phyloP scores from a whole-genome alignment of 2,888 invertebrate genomes.

The Cheilosia variabilis region DNA sequence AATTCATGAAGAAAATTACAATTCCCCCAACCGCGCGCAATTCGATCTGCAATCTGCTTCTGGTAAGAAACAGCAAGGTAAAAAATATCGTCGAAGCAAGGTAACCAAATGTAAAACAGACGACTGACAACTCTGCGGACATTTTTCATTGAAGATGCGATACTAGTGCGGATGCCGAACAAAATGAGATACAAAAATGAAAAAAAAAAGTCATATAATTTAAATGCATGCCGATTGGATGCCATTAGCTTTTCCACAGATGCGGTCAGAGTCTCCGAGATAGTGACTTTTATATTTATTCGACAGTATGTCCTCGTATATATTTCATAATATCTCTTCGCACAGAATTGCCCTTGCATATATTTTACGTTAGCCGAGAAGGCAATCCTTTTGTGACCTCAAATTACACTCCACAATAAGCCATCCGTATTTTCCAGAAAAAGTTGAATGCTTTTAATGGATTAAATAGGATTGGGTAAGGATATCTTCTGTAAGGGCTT shows the following conservation, averaged over 20 bases:
- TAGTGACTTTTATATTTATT: slow-evolving; percentile 46
- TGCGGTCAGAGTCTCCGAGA: slow-evolving; percentile 21
- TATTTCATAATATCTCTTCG: slow-evolving; percentile 20
- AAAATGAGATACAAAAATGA: neutral
- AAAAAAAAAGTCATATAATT: neutral
- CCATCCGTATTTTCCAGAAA: slow-evolving; percentile 62
- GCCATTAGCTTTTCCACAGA: slow-evolving; percentile 17
- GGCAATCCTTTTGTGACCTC: slow-evolving; percentile 69
- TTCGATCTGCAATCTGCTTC: no score
- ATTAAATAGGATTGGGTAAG: slow-evolving; percentile 68
- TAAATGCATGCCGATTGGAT: slow-evolving; percentile 4
- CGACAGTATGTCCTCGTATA: slow-evolving; percentile 1
- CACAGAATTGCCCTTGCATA: neutral
- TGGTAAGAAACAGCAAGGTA: no score
- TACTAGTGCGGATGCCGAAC: neutral
- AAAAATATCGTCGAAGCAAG: no score
- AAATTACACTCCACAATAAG: slow-evolving; percentile 72
- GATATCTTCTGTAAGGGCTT: slow-evolving; percentile 57
- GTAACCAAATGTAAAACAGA: no score
- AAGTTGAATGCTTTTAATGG: slow-evolving; percentile 65
- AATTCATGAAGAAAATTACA: slow-evolving; percentile 58
- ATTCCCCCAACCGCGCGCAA: slow-evolving; percentile 7
- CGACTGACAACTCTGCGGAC: no score
- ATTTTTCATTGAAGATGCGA: no score
- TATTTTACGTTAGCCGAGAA: slow-evolving; percentile 37